Percentiles rank a stretch among this genome's conserved stretches.
phyloP scores from a whole-genome alignment of 2,797 vertebrate species.

The Gouania willdenowi region DNA sequence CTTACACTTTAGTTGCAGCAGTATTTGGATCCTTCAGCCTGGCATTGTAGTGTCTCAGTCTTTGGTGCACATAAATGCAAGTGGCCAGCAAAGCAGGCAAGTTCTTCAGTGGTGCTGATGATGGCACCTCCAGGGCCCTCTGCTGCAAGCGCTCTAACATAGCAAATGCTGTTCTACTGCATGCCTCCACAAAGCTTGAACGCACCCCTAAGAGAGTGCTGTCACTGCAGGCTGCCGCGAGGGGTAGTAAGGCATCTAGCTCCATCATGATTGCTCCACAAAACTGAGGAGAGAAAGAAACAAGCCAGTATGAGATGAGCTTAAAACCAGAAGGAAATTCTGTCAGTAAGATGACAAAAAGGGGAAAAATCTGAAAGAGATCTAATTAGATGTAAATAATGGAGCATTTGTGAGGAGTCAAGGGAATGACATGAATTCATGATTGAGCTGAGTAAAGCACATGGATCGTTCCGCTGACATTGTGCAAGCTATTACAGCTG shows the following conservation, averaged over 20 bases:
- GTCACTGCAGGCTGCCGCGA: constrained; percentile 85
- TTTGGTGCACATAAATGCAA: constrained; percentile 76
- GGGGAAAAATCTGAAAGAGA: constrained; percentile 19
- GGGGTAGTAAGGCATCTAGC: constrained; percentile 85
- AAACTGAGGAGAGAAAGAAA: constrained; percentile 75
- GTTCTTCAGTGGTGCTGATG: constrained; percentile 78
- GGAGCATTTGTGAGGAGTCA: constrained; percentile 30
- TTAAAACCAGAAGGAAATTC: constrained; percentile 32
- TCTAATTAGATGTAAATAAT: constrained; percentile 48
- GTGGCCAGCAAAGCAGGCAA: constrained; percentile 80
- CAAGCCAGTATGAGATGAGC: too few relatives aligned
- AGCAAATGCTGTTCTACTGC: constrained; percentile 78
- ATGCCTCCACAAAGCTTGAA: constrained; percentile 86
- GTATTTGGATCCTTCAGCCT: constrained; percentile 77
- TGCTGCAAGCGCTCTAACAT: constrained; percentile 81
- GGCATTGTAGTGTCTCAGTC: constrained; percentile 75
- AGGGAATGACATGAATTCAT: constrained; percentile 37
- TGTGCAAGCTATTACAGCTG: constrained; percentile 27
- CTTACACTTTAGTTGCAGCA: constrained; percentile 76
- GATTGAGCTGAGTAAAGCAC: constrained; percentile 20
- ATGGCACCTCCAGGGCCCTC: constrained; percentile 80
- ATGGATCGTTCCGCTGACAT: constrained; percentile 28
- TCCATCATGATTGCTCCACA: constrained; percentile 85
- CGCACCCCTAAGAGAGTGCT: constrained; percentile 83
- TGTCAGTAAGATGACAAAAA: constrained; percentile 19